Evolutionary conservation across 2,888 invertebrate genomes (phyloP).

Genomic region (Drosophila picticornis): DNA sequence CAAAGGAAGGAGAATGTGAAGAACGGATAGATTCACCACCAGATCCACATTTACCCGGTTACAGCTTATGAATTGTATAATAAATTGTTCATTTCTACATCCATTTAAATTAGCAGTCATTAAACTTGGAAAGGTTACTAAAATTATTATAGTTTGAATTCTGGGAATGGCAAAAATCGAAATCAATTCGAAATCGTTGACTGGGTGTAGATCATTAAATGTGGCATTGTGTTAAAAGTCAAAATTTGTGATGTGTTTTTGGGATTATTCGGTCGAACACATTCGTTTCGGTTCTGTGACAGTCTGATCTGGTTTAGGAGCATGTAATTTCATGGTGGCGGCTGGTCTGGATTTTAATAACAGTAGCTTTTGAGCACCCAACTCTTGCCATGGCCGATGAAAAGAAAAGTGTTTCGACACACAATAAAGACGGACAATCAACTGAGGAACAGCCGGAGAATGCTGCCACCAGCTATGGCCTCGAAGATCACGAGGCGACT

Average conservation of each 20-base stretch:
- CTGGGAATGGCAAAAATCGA: background rate
- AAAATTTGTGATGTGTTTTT: constrained; percentile 2
- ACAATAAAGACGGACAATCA: rapidly evolving
- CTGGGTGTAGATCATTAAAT: background rate
- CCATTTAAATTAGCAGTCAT: constrained; percentile 2
- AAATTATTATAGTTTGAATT: background rate
- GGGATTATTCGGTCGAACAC: background rate
- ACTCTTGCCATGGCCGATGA: constrained; percentile 23
- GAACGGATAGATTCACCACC: background rate
- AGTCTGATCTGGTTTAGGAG: constrained; percentile 9
- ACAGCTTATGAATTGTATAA: constrained; percentile 14
- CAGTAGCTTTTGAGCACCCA: background rate
- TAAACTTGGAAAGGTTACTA: background rate
- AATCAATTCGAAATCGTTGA: background rate
- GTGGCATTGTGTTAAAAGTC: constrained; percentile 21
- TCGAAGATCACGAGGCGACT: constrained; percentile 40
- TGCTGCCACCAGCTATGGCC: constrained; percentile 42
- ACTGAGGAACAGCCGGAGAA: constrained; percentile 6
- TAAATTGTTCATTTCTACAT: constrained; percentile 10
- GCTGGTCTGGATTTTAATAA: constrained; percentile 22
- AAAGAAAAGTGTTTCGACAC: background rate
- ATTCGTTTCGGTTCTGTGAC: background rate
- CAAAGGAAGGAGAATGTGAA: background rate
- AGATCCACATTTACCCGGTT: constrained; percentile 24
- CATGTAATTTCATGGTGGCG: constrained; percentile 48